These are phyloP conservation scores for Meleagris gallopavo DNA, from an alignment of 2,113 vertebrate genomes.

Conservation along the genomic window DNA sequence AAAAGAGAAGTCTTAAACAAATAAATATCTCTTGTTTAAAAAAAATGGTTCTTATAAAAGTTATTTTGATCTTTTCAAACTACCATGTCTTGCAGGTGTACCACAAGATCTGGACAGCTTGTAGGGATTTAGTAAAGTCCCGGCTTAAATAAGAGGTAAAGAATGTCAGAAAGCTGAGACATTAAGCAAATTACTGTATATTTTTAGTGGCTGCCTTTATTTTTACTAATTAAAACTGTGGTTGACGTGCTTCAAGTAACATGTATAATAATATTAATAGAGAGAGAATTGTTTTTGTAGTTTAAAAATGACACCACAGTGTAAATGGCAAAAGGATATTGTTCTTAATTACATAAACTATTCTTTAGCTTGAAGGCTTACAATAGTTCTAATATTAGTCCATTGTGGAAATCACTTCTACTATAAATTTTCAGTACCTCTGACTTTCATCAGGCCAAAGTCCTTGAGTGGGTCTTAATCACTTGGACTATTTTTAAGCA, in stretches of 20 bases:
- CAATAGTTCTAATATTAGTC: neutral
- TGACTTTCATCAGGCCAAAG: conserved; percentile 16
- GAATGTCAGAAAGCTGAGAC: too few relatives aligned
- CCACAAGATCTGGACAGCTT: conserved; percentile 6
- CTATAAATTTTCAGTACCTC: neutral
- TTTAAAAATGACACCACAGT: neutral
- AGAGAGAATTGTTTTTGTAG: neutral
- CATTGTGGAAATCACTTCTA: neutral
- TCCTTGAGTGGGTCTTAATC: conserved; percentile 2
- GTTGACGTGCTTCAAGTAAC: neutral
- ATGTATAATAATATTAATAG: neutral
- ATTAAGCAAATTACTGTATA: conserved; percentile 48
- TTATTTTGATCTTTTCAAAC: neutral
- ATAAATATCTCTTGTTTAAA: neutral
- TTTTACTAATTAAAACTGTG: conserved; percentile 37
- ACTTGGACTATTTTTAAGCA: neutral
- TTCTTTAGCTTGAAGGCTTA: neutral
- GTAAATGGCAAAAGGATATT: neutral
- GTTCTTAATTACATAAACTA: neutral
- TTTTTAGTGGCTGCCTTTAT: conserved; percentile 33
- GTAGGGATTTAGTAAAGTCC: conserved; percentile 51
- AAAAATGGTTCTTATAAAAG: neutral
- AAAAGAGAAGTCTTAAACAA: neutral
- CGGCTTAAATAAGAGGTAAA: conserved; percentile 38
- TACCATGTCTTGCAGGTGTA: neutral